A percentile compares a stretch with the other conserved stretches of the same genome.
Conservation (phyloP, 2,888 invertebrate genomes). For the Leucozona laternaria region DNA sequence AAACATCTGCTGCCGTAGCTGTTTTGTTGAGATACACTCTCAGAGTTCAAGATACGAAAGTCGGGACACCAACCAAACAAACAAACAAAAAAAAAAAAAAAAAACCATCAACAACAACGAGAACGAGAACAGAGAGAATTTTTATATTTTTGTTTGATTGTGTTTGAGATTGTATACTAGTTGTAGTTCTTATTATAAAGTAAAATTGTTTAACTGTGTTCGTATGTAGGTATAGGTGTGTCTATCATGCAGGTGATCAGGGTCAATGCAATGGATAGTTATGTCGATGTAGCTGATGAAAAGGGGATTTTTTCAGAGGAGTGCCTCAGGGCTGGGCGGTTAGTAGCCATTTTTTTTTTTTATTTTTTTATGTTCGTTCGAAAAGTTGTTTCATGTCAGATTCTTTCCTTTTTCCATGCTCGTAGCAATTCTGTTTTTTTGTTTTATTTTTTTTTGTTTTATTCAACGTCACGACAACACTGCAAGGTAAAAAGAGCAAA, state of each 20-base stretch:
- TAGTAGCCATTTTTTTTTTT: conserved; percentile 47
- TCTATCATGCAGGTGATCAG: conserved; percentile 70
- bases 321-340: conserved; percentile 58
- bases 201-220: conserved; percentile 3
- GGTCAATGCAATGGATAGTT: conserved; percentile 59
- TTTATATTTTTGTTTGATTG: conserved; percentile 4
- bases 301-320: conserved; percentile 18
- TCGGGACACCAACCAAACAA: not conserved
- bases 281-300: not conserved
- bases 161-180: not conserved
- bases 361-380: not conserved
- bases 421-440: conserved; percentile 11
- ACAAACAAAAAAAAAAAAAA: too few relatives aligned
- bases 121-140: not conserved
- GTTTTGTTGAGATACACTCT: conserved; percentile 51
- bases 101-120: not conserved
- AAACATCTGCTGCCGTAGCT: conserved; percentile 70
- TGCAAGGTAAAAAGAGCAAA: conserved; percentile 16
- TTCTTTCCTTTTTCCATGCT: not conserved
- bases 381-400: conserved; percentile 33
- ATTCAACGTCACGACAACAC: conserved; percentile 11
- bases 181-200: not conserved
- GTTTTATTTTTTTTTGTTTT: not conserved
- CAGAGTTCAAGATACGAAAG: conserved; percentile 21
- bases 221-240: conserved; percentile 7